Percentiles rank a stretch among this genome's conserved stretches.
phyloP scores from a whole-genome alignment of 2,888 invertebrate genomes.

The Sphecodes monilicornis region DNA sequence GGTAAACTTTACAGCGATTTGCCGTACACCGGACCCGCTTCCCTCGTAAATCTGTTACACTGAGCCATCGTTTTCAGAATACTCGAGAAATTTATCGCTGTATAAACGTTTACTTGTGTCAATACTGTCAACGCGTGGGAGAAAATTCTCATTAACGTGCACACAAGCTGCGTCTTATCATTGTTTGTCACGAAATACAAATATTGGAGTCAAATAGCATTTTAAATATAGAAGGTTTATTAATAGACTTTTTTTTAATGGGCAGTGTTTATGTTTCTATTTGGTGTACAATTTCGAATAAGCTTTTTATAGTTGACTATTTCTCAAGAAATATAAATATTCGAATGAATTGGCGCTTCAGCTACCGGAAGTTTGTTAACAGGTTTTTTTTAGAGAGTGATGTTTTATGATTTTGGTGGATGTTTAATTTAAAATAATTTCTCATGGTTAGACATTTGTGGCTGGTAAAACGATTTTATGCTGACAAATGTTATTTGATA shows the following conservation, averaged over 20 bases:
- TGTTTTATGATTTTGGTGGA: not conserved
- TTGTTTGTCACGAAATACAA: too few species aligned
- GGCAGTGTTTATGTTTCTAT: too few species aligned
- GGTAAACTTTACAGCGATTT: conserved; percentile 14
- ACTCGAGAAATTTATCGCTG: not conserved
- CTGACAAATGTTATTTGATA: conserved; percentile 33
- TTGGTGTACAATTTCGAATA: too few species aligned
- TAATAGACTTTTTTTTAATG: too few species aligned
- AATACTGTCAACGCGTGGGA: not conserved
- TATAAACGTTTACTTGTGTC: not conserved
- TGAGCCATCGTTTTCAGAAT: not conserved
- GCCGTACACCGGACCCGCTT: not conserved
- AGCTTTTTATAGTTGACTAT: too few species aligned
- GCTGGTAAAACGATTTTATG: not conserved
- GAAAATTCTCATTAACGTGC: not conserved
- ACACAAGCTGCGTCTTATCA: too few species aligned
- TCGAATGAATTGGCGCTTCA: too few species aligned
- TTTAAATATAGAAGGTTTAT: too few species aligned
- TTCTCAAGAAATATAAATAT: too few species aligned
- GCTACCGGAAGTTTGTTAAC: not conserved
- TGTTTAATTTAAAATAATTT: too few species aligned
- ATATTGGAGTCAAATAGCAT: too few species aligned
- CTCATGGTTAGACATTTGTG: too few species aligned
- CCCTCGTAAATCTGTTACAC: conserved; percentile 10
- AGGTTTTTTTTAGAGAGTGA: not conserved